Conservation (phyloP, 2,113 vertebrate genomes). For the Corydoras sp. region DNA sequence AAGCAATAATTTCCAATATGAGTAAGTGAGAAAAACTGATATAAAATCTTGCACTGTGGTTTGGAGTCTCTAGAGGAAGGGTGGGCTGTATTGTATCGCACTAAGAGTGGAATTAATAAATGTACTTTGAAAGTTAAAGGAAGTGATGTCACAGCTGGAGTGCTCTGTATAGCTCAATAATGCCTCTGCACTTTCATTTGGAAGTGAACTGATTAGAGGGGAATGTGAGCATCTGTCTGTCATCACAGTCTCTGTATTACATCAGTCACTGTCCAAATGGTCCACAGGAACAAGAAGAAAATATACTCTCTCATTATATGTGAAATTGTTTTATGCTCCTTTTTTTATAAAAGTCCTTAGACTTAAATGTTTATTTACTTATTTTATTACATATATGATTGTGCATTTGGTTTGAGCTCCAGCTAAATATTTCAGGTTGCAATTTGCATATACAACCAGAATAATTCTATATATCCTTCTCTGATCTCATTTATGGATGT, state of each 20-base stretch:
- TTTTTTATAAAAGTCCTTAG: too few relatives aligned
- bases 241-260: not conserved
- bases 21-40: not conserved
- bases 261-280: not conserved
- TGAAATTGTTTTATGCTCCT: not conserved
- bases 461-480: too few relatives aligned
- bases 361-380: too few relatives aligned
- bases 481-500: too few relatives aligned
- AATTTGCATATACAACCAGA: too few relatives aligned
- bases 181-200: not conserved
- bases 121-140: not conserved
- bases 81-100: slow-evolving; percentile 8
- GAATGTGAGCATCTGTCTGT: not conserved
- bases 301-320: not conserved
- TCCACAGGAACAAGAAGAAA: not conserved
- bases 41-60: not conserved
- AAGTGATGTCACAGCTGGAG: slow-evolving; percentile 26
- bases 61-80: slow-evolving; percentile 5
- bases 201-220: not conserved
- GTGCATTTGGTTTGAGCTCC: too few relatives aligned
- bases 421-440: too few relatives aligned
- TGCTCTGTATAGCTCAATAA: not conserved
- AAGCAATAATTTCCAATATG: not conserved
- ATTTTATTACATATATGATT: too few relatives aligned
- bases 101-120: slow-evolving; percentile 18